Evolutionary conservation across 2,113 vertebrate species (phyloP).

Genomic region (Dicaeum eximium): DNA sequence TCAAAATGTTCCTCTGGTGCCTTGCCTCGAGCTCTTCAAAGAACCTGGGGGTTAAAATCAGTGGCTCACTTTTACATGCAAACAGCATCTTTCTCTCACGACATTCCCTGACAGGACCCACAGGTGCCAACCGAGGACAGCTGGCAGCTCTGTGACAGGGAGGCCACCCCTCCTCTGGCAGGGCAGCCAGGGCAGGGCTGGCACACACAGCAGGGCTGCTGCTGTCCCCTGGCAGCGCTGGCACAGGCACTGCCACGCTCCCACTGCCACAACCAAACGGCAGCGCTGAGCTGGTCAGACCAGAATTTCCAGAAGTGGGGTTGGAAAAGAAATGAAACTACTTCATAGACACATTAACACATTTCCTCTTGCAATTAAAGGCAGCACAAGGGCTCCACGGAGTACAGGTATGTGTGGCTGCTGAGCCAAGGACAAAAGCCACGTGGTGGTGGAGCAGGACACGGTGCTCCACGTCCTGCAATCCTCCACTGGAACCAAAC

Average conservation of each 20-base stretch:
- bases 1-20: slow-evolving; percentile 86
- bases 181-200: neutral
- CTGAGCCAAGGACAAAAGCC: neutral
- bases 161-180: neutral
- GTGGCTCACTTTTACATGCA: neutral
- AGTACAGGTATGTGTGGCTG: neutral
- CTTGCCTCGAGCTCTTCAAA: slow-evolving; percentile 89
- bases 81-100: fast-evolving
- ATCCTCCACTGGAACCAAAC: neutral
- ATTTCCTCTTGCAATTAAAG: neutral
- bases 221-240: neutral
- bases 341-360: neutral
- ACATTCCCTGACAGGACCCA: fast-evolving
- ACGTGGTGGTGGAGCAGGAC: neutral
- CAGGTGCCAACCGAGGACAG: fast-evolving
- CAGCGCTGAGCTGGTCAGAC: neutral
- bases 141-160: neutral
- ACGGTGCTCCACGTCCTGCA: neutral
- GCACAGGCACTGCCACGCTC: neutral
- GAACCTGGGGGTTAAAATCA: slow-evolving; percentile 74
- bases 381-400: neutral
- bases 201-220: too few species aligned
- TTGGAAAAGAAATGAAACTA: neutral
- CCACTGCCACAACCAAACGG: neutral
- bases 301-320: neutral